Conservation (phyloP, 2,888 invertebrate genomes). For the Polyommatus iphigenia region DNA sequence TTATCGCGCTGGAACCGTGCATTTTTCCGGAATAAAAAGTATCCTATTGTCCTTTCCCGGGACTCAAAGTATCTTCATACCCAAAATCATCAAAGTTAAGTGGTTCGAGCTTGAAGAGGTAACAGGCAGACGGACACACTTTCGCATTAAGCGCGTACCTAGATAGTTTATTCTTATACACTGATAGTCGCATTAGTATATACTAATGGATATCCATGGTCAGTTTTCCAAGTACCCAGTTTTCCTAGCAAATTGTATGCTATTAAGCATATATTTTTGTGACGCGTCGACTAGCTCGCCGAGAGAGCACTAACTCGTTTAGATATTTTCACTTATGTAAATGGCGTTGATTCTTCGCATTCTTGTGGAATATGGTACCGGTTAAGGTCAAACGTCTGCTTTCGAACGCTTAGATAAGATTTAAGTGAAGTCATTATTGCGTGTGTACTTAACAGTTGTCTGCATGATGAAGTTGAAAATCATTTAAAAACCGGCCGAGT, state of each 20-base stretch:
- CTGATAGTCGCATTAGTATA: background rate
- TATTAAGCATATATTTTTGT: background rate
- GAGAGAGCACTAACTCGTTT: conserved; percentile 62
- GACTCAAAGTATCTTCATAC: no score
- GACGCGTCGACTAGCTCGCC: conserved; percentile 45
- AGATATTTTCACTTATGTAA: conserved; percentile 77
- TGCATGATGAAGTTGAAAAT: background rate
- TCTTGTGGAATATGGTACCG: conserved; percentile 60
- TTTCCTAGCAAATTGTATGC: background rate
- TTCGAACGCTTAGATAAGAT: conserved; percentile 22
- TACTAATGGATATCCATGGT: background rate
- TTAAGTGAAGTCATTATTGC: background rate
- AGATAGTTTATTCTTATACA: background rate
- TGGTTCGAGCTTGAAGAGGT: no score
- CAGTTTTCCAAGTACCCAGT: background rate
- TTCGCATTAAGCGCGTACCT: no score
- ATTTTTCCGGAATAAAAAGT: no score
- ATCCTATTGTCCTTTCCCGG: no score
- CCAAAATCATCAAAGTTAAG: no score
- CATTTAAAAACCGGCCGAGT: no score
- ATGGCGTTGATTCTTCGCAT: conserved; percentile 54
- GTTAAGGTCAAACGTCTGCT: conserved; percentile 40
- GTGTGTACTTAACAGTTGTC: background rate
- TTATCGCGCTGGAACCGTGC: no score
- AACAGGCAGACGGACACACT: no score